Conservation (phyloP, 2,888 invertebrate genomes). For the Galerucella pusilla region DNA sequence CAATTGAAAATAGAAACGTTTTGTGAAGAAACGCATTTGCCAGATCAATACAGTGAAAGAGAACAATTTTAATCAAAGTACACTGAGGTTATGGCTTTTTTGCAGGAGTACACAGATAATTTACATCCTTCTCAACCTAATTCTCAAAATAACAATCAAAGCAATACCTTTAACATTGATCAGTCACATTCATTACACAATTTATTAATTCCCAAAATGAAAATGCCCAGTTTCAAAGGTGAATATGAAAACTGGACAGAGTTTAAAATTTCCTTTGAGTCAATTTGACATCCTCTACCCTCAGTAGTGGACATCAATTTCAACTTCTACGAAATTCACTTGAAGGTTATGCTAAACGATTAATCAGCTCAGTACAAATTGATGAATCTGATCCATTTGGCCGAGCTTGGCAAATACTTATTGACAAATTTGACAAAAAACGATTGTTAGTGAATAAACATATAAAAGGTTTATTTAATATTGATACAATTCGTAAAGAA, state of each 20-base stretch:
- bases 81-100: conserved; percentile 6
- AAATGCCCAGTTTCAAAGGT: conserved; percentile 11
- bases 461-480: conserved; percentile 25
- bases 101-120: neutral
- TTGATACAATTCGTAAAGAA: conserved; percentile 19
- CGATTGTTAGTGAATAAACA: conserved; percentile 22
- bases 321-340: conserved; percentile 9
- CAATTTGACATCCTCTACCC: too few species aligned
- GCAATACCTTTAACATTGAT: neutral
- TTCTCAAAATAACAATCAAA: conserved; percentile 8
- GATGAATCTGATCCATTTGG: conserved; percentile 19
- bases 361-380: conserved; percentile 9
- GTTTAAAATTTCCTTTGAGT: conserved; percentile 9
- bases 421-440: conserved; percentile 25
- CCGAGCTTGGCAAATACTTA: conserved; percentile 22
- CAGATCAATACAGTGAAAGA: neutral
- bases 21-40: conserved; percentile 3
- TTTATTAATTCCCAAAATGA: conserved; percentile 7
- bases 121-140: neutral
- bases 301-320: conserved; percentile 12
- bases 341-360: conserved; percentile 13
- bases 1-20: conserved; percentile 2
- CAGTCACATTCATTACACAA: conserved; percentile 3
- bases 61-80: conserved; percentile 9
- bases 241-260: conserved; percentile 5